Evolutionary conservation across 2,113 vertebrate genomes (phyloP).

Genomic region (Mobula hypostoma): DNA sequence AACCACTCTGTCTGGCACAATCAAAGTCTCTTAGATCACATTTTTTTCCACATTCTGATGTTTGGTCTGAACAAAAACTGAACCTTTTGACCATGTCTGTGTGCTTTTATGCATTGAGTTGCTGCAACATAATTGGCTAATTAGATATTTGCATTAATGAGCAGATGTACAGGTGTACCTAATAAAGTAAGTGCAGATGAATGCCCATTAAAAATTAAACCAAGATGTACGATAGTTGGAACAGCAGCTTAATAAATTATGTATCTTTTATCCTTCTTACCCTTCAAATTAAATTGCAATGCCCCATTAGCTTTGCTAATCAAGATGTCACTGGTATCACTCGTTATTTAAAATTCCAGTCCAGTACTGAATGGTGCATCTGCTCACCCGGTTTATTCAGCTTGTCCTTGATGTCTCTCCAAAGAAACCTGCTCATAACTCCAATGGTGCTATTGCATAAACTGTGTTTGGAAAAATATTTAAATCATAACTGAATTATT

Average conservation of each 20-base stretch:
- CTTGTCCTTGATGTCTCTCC: neutral
- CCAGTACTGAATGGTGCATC: neutral
- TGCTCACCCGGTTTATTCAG: neutral
- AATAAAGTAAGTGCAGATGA: no score
- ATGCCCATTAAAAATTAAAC: neutral
- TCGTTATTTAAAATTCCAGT: neutral
- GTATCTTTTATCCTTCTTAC: neutral
- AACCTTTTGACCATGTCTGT: no score
- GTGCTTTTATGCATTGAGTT: no score
- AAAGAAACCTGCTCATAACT: neutral
- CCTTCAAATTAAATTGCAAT: neutral
- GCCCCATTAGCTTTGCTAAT: neutral
- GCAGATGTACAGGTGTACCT: no score
- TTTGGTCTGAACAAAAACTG: no score
- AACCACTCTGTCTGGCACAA: no score
- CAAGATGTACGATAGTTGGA: neutral
- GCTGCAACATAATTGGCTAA: no score
- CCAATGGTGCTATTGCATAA: neutral
- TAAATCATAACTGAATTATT: neutral
- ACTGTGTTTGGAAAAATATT: neutral
- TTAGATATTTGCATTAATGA: no score
- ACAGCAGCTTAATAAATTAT: neutral
- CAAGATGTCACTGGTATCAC: neutral
- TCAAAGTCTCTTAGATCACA: no score
- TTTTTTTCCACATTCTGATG: no score